Percentiles rank a stretch among this genome's conserved stretches.
These are phyloP conservation scores for Halcyon senegalensis DNA, from an alignment of 2,113 vertebrate species.

Conservation along the genomic window DNA sequence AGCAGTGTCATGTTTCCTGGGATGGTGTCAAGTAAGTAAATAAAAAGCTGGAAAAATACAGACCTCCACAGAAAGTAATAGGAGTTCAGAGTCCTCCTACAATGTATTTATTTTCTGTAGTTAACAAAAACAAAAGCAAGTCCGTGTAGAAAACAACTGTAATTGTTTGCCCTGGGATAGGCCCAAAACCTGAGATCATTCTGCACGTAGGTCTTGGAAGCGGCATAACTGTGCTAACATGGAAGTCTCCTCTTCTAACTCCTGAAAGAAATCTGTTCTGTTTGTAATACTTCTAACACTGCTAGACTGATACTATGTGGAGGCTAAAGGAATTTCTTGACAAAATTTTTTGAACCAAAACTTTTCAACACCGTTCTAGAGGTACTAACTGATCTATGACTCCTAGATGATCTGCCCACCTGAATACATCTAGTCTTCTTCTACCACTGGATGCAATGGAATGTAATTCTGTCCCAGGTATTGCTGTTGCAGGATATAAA, in stretches of 20 bases:
- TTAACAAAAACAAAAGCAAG: conserved; percentile 8
- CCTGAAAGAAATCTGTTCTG: background rate
- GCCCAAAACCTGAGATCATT: background rate
- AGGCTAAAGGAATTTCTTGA: background rate
- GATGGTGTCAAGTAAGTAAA: background rate
- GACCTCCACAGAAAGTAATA: background rate
- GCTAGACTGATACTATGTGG: background rate
- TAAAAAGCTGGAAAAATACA: conserved; percentile 1
- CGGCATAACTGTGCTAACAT: background rate
- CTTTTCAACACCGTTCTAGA: background rate
- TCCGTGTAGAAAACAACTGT: background rate
- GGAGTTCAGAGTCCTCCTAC: background rate
- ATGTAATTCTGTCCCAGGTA: background rate
- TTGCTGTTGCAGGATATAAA: background rate
- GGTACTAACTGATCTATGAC: background rate
- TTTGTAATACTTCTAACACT: background rate
- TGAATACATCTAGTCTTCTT: background rate
- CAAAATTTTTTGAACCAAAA: background rate
- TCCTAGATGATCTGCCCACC: background rate
- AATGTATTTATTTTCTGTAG: background rate
- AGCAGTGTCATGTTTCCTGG: background rate
- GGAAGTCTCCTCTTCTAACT: background rate
- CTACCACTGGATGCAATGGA: background rate
- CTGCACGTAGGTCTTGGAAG: background rate
- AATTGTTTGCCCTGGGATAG: background rate